These are phyloP conservation scores for Hesperophylax magnus DNA, from an alignment of 1,140 invertebrate genomes.

Conservation along the genomic window DNA sequence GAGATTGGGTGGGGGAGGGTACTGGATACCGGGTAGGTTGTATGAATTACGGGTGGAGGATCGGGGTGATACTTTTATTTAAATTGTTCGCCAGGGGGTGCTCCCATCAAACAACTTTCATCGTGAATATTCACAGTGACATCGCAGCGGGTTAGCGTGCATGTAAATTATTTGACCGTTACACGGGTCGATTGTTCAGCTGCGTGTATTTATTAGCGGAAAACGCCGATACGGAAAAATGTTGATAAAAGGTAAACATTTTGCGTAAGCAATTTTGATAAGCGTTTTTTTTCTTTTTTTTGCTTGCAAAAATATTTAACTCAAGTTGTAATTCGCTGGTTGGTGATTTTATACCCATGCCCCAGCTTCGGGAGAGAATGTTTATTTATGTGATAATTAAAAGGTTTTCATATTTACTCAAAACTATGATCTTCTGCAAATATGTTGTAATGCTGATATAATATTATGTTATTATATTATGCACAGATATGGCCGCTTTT, in stretches of 20 bases:
- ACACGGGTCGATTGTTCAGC: conserved; percentile 29
- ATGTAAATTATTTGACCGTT: conserved; percentile 43
- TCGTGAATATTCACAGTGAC: conserved; percentile 50
- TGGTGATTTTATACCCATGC: too few relatives aligned
- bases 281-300: conserved; percentile 3
- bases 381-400: too few relatives aligned
- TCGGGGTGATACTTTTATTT: conserved; percentile 55
- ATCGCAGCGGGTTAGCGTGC: conserved; percentile 45
- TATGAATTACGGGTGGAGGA: conserved; percentile 17
- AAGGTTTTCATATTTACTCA: too few relatives aligned
- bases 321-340: too few relatives aligned
- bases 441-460: too few relatives aligned
- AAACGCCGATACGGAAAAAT: conserved; percentile 24
- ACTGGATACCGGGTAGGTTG: background rate
- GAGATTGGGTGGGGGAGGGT: background rate
- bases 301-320: background rate
- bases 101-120: conserved; percentile 57
- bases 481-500: too few relatives aligned
- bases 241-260: conserved; percentile 26
- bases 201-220: conserved; percentile 14
- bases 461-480: too few relatives aligned
- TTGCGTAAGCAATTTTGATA: conserved; percentile 14
- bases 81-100: conserved; percentile 56
- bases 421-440: too few relatives aligned
- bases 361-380: too few relatives aligned